Base-by-base conservation (phyloP, 2,797 vertebrate species). In the Triplophysa bombifrons region DNA sequence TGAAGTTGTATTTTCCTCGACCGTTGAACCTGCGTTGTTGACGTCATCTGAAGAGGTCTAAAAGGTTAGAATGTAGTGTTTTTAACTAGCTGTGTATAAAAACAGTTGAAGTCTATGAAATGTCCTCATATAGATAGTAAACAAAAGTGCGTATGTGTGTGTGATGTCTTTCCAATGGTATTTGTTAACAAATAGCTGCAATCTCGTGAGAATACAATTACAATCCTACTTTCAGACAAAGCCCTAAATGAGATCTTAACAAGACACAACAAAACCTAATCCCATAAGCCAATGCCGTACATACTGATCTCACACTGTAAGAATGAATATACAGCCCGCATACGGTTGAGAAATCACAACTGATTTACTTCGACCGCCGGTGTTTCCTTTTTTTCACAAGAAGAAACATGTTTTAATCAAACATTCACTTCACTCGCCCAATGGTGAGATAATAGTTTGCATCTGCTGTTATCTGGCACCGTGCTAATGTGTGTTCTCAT, bases 371-470 rank as follows among this genome's bases (percentile, higher is more conserved):
- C 7, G 58, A 50, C 14, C 19, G 67, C 27, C 13, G 7, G 44
- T 63, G 76, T 63, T 71, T 71, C 76, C 58, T 78, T 78, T 78
- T 27, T 58, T 70, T 71, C 58, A 71, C 48, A 68, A 71, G 20
- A 60, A 71, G 67, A 58, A 56, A 89, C 86, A 87, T 73, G 71
- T 74, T 85, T 84, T 87, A 88, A 91, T 91, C 88, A 87, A 86
- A 64, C 84, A 81, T 88, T 85, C 86, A 87, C 89, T 88, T 80
- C 55, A 88, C 86, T 82, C 80, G 63, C 2, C 80, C 82, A 51
- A 79, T 38, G 65, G 82, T 83, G 74, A 61, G 75, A 86, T 88
- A 90, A 92, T 87, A 80, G 77, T 85, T 91, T 88, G 86, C 87
- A 89, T 90, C 87, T 89, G 90, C 83, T 82, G 66, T 74, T 61